A percentile compares a stretch with the other conserved stretches of the same genome.
phyloP scores from a whole-genome alignment of 2,888 invertebrate species.

The Drosophila multiciliata region DNA sequence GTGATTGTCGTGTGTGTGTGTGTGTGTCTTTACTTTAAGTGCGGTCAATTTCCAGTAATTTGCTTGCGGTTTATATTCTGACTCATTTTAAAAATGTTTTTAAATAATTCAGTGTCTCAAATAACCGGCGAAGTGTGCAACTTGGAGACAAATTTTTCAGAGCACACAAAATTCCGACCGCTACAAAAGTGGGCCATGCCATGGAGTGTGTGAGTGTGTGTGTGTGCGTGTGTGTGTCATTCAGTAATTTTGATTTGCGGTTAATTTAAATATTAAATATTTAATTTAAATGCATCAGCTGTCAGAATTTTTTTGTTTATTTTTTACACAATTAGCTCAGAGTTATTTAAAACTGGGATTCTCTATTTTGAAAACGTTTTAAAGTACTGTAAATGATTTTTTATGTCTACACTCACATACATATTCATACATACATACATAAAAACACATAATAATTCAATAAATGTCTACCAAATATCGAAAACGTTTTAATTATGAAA shows the following conservation, averaged over 20 bases:
- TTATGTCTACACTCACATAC: too few species aligned
- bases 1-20: slow-evolving; percentile 12
- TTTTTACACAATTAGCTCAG: slow-evolving; percentile 18
- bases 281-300: slow-evolving; percentile 46
- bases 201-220: slow-evolving; percentile 8
- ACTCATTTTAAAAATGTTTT: slow-evolving; percentile 48
- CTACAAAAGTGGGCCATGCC: slow-evolving; percentile 17
- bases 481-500: neutral
- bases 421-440: neutral
- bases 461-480: neutral
- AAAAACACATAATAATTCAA: neutral
- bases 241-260: slow-evolving; percentile 63
- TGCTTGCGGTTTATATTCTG: slow-evolving; percentile 62
- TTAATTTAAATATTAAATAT: slow-evolving; percentile 75
- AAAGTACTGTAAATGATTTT: neutral
- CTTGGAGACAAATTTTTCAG: slow-evolving; percentile 61
- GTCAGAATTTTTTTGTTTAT: slow-evolving; percentile 2
- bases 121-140: slow-evolving; percentile 26
- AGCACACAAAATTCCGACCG: neutral
- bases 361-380: neutral
- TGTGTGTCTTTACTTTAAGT: slow-evolving; percentile 52
- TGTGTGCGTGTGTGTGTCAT: slow-evolving; percentile 11
- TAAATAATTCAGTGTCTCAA: slow-evolving; percentile 66
- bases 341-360: neutral
- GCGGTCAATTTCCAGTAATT: slow-evolving; percentile 76